These are phyloP conservation scores for Orchestes rusci DNA, from an alignment of 2,888 invertebrate genomes.

Conservation along the genomic window DNA sequence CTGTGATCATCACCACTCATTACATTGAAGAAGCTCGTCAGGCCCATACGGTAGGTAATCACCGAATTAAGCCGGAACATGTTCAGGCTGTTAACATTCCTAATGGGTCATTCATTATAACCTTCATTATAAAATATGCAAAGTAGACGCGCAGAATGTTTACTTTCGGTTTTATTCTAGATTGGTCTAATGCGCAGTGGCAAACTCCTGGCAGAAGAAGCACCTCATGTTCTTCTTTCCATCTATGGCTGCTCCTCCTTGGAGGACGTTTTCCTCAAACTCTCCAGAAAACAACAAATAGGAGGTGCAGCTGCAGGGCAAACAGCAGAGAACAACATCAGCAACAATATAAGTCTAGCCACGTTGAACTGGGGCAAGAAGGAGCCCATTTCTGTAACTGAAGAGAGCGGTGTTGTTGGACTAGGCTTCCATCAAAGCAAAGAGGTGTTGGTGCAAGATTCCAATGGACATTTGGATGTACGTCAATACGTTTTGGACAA, in stretches of 20 bases:
- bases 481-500: no score
- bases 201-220: slow-evolving; percentile 82
- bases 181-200: slow-evolving; percentile 94
- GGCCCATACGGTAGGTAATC: slow-evolving; percentile 70
- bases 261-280: slow-evolving; percentile 88
- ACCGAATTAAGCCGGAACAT: no score
- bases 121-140: no score
- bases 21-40: slow-evolving; percentile 93
- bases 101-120: no score
- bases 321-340: slow-evolving; percentile 21
- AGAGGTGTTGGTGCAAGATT: slow-evolving; percentile 74
- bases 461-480: slow-evolving; percentile 60
- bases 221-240: slow-evolving; percentile 73
- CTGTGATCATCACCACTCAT: slow-evolving; percentile 88
- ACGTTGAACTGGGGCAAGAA: slow-evolving; percentile 75
- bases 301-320: slow-evolving; percentile 26
- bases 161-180: no score
- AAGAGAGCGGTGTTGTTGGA: slow-evolving; percentile 80
- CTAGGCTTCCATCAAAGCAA: slow-evolving; percentile 88
- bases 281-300: slow-evolving; percentile 70
- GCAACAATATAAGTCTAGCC: slow-evolving; percentile 65
- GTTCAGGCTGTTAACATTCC: no score
- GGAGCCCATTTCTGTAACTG: slow-evolving; percentile 76
- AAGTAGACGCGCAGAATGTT: no score
- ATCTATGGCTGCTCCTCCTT: slow-evolving; percentile 78